Conservation (phyloP, 2,113 vertebrate species). For the Grallaria varia region DNA sequence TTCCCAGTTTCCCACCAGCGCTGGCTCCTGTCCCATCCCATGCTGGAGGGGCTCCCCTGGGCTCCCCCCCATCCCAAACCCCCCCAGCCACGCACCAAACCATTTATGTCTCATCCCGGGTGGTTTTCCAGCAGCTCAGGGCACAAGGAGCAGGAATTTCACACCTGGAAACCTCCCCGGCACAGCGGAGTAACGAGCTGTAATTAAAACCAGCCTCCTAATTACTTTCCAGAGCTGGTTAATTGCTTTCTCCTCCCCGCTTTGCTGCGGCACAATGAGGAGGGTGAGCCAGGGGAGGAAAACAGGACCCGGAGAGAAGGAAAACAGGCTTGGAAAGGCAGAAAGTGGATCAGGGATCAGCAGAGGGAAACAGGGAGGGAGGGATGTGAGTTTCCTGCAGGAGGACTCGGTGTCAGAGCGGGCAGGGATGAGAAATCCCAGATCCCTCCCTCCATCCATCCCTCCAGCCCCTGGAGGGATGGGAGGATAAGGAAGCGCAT, state of each 20-base stretch:
- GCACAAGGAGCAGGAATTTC: not conserved
- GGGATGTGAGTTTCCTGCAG: fast-evolving
- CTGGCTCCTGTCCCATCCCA: too few species aligned
- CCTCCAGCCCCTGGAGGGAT: not conserved
- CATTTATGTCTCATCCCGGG: not conserved
- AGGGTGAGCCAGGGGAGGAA: not conserved
- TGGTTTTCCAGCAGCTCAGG: not conserved
- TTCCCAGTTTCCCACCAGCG: not conserved
- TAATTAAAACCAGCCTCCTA: not conserved
- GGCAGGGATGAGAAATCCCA: not conserved
- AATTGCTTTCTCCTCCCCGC: not conserved
- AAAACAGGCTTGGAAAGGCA: not conserved
- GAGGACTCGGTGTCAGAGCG: fast-evolving
- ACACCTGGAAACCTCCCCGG: not conserved
- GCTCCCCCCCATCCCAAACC: not conserved
- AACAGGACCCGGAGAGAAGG: not conserved
- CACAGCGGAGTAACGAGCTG: not conserved
- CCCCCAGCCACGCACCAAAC: not conserved
- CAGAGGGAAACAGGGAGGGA: not conserved
- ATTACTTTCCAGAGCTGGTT: not conserved
- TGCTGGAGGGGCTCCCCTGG: not conserved
- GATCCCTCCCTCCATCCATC: not conserved
- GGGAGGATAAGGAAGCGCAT: not conserved
- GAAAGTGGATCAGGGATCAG: not conserved
- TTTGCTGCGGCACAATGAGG: not conserved